Conservation (phyloP, 2,113 vertebrate species). For the Pungitius pungitius region DNA sequence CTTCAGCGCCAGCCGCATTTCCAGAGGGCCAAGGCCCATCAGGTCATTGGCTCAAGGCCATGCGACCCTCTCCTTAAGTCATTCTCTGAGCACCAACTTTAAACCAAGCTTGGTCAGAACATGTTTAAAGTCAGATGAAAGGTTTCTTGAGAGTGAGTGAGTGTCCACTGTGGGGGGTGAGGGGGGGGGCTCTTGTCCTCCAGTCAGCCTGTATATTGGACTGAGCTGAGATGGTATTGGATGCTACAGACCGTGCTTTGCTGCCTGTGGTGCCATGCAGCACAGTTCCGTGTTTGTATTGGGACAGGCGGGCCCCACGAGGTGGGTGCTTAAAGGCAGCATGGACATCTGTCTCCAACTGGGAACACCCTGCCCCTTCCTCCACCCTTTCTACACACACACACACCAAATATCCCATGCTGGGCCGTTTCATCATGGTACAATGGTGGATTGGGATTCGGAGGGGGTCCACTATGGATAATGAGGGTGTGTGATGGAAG, state of each 20-base stretch:
- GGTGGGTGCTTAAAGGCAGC: constrained; percentile 39
- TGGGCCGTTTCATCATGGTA: constrained; percentile 56
- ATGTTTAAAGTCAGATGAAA: constrained; percentile 19
- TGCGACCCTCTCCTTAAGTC: constrained; percentile 20
- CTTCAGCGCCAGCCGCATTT: constrained; percentile 31
- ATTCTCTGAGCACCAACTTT: constrained; percentile 21
- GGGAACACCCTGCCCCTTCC: constrained; percentile 24
- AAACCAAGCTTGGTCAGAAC: constrained; percentile 6
- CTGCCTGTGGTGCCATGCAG: constrained; percentile 52
- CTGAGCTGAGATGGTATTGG: constrained; percentile 35
- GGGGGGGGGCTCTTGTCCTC: too few relatives aligned
- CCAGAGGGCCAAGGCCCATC: constrained; percentile 34
- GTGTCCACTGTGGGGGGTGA: background rate
- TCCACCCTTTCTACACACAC: constrained; percentile 18
- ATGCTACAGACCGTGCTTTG: constrained; percentile 44
- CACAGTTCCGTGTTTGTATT: constrained; percentile 54
- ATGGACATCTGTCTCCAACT: constrained; percentile 73
- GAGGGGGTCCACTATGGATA: constrained; percentile 71
- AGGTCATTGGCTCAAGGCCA: constrained; percentile 44
- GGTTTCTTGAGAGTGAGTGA: background rate
- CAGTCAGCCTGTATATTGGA: constrained; percentile 30
- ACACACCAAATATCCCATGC: constrained; percentile 61
- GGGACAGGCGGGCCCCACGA: constrained; percentile 13
- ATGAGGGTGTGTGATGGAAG: constrained; percentile 71
- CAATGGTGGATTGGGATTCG: constrained; percentile 67